Base-by-base conservation (phyloP, 2,888 invertebrate species). In the Limenitis arthemis region DNA sequence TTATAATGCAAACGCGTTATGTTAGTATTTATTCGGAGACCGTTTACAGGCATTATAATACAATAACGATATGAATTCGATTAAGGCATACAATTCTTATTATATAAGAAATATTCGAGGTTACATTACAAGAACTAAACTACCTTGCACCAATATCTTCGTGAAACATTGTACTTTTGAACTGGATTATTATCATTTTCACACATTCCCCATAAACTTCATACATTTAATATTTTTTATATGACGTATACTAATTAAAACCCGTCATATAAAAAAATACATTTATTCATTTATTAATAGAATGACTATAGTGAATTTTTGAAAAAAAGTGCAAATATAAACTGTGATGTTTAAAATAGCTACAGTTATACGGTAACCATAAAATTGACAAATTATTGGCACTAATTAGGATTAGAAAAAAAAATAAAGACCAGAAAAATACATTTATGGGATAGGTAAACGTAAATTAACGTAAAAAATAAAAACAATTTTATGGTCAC, bases 31-130 rank as follows among this genome's bases (percentile, higher is more conserved):
- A 34, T 49, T 44, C 40, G 36, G 40, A 40, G 52, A 49, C 60
- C 58, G 60, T 60, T 58, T 60, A 51, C 53, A 51, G 30, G 79
- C 73, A 80, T 82, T 78, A 77, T 64, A 82, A 82, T 79, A 81
- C 80, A 82, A 82, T 81, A 83, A 85, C 82, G 85, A 84, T 85
- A 86, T 84, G 85, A 80, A 65, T 79, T 74, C 74, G 70, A 72
- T 72, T 83, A 86, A 86, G 85, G 85, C 85, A 83, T 84, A 81
- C 70, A 65, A 68, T 79, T 86, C 84, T 84, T 84, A 85, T 86
- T 81, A 72, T 11, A 85, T 85, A 85, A 84, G 85, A 85, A 75
- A 70, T 66, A 53, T 52, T 49, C 46, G 44, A 53, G 49, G 38
- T 43, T 43, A 32, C 40, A 40, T 33, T 49, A 42, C 33, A 37